These are phyloP conservation scores for Synanthedon formicaeformis DNA, from an alignment of 2,888 invertebrate genomes.

Conservation along the genomic window DNA sequence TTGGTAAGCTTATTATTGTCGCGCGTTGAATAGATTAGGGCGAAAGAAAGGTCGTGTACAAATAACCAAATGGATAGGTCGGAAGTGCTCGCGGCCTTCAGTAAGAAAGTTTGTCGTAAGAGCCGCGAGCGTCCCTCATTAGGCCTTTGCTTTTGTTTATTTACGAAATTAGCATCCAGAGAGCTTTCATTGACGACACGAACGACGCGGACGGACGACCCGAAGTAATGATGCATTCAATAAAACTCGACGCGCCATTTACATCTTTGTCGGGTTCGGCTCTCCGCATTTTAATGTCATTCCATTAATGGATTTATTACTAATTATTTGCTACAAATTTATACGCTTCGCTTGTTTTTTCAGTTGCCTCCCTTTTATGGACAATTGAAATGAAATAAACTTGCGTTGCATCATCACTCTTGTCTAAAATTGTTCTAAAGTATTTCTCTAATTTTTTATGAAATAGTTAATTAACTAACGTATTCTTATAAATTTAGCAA, in stretches of 20 bases:
- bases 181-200: slow-evolving; percentile 40
- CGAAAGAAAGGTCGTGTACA: slow-evolving; percentile 44
- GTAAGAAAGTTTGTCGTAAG: slow-evolving; percentile 61
- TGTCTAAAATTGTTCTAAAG: no score
- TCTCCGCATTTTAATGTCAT: slow-evolving; percentile 15
- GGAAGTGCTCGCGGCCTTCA: slow-evolving; percentile 51
- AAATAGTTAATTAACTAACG: no score
- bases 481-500: no score
- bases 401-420: no score
- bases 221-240: slow-evolving; percentile 46
- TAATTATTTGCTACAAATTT: neutral
- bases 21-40: slow-evolving; percentile 4
- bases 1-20: slow-evolving; percentile 13
- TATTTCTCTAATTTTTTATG: no score
- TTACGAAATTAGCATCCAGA: slow-evolving; percentile 62
- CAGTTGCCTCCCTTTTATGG: no score
- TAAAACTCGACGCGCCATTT: slow-evolving; percentile 28
- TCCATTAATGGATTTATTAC: slow-evolving; percentile 8
- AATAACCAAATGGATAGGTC: slow-evolving; percentile 64
- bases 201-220: slow-evolving; percentile 29
- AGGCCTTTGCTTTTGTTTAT: slow-evolving; percentile 63
- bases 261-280: slow-evolving; percentile 20
- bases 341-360: slow-evolving; percentile 1
- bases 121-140: slow-evolving; percentile 55
- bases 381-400: no score